phyloP scores from a whole-genome alignment of 2,888 invertebrate species.

The Monoplex corrugatus region DNA sequence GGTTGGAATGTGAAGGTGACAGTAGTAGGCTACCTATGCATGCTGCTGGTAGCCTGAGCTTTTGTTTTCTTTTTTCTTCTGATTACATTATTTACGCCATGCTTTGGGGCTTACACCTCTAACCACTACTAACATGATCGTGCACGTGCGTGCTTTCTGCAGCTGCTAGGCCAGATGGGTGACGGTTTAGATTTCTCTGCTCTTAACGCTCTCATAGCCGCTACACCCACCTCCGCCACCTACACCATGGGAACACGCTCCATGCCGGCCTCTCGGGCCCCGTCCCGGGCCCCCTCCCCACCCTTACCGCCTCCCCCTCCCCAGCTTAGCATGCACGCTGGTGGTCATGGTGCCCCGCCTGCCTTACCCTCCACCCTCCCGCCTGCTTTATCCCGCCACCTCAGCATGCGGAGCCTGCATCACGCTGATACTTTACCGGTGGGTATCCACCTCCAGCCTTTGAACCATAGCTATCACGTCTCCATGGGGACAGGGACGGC shows the following conservation, averaged over 20 bases:
- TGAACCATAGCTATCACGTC: background rate
- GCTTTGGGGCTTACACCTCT: too few relatives aligned
- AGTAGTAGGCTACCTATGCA: too few relatives aligned
- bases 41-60: too few relatives aligned
- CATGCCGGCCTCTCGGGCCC: constrained; percentile 24
- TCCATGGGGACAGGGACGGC: background rate
- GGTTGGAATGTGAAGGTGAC: too few relatives aligned
- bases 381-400: background rate
- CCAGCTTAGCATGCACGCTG: background rate
- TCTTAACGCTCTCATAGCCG: background rate
- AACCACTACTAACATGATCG: too few relatives aligned
- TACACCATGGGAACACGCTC: constrained; percentile 13
- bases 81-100: too few relatives aligned
- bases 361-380: background rate
- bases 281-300: constrained; percentile 20
- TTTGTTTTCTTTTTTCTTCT: too few relatives aligned
- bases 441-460: background rate
- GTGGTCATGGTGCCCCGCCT: constrained; percentile 3
- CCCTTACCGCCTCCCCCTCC: background rate
- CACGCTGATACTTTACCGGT: background rate
- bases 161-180: constrained; percentile 13
- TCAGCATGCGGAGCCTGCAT: background rate
- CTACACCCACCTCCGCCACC: background rate
- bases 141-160: background rate
- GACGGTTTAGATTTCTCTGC: background rate